Conservation (phyloP, 2,797 vertebrate species). For the Girardinus metallicus region DNA sequence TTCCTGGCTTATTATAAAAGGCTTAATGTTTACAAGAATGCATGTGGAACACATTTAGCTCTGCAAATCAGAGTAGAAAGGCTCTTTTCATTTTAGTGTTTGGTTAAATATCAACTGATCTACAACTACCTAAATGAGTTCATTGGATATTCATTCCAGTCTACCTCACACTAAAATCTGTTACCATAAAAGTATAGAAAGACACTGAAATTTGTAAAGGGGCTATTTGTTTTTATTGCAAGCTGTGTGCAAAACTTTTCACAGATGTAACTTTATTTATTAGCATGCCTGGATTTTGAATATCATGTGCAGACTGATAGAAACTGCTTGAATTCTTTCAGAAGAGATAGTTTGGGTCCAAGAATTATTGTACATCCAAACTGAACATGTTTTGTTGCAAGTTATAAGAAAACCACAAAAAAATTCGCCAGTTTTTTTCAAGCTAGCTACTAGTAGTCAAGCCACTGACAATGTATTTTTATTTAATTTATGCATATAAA, state of each 20-base stretch:
- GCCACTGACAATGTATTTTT: neutral
- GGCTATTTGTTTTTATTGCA: neutral
- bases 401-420: neutral
- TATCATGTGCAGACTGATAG: neutral
- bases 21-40: conserved; percentile 74
- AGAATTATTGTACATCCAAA: neutral
- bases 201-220: neutral
- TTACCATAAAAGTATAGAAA: neutral
- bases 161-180: neutral
- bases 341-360: neutral
- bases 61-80: conserved; percentile 22
- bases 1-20: conserved; percentile 68
- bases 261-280: neutral
- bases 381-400: neutral
- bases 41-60: conserved; percentile 54
- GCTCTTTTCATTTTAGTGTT: conserved; percentile 4
- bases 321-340: neutral
- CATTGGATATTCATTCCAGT: neutral
- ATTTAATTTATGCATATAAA: neutral
- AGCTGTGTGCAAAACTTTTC: neutral
- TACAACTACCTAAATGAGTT: neutral
- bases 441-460: neutral
- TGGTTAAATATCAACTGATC: conserved; percentile 2
- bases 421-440: neutral
- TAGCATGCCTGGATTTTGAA: neutral